A percentile compares a stretch with the other conserved stretches of the same genome.
These are phyloP conservation scores for Nothocercus julius DNA, from an alignment of 2,113 vertebrate species.

Conservation along the genomic window DNA sequence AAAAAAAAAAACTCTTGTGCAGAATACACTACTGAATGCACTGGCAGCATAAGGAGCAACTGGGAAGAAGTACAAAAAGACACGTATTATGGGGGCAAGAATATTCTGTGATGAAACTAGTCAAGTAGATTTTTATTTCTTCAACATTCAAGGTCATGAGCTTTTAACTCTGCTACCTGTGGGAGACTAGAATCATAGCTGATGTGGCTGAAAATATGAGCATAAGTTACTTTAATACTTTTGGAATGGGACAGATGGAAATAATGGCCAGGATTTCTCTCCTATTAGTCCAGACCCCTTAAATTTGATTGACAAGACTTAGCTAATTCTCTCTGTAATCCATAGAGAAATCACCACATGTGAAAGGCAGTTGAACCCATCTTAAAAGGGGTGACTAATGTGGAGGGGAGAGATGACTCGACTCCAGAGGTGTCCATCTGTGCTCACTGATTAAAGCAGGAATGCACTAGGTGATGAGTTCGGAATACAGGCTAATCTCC, in stretches of 20 bases:
- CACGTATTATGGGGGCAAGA: not conserved
- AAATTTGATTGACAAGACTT: not conserved
- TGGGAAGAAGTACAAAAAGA: not conserved
- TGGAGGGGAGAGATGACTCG: not conserved
- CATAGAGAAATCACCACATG: not conserved
- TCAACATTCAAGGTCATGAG: not conserved
- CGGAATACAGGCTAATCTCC: not conserved
- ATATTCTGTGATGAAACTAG: not conserved
- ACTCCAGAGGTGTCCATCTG: not conserved
- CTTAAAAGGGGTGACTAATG: not conserved
- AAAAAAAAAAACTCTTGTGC: not conserved
- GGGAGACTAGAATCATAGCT: not conserved
- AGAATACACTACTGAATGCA: not conserved
- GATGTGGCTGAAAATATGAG: not conserved
- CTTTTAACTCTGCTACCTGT: not conserved
- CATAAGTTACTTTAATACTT: not conserved
- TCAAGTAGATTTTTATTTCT: not conserved
- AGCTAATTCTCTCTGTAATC: not conserved
- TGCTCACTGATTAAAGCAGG: not conserved
- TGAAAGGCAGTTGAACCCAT: not conserved
- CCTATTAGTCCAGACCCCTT: not conserved
- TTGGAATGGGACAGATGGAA: not conserved
- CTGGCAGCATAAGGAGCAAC: not conserved
- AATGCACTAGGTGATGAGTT: rapidly evolving
- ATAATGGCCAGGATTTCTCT: not conserved